These are phyloP conservation scores for Macquaria ambigua DNA, from an alignment of 2,113 vertebrate species.

Conservation along the genomic window DNA sequence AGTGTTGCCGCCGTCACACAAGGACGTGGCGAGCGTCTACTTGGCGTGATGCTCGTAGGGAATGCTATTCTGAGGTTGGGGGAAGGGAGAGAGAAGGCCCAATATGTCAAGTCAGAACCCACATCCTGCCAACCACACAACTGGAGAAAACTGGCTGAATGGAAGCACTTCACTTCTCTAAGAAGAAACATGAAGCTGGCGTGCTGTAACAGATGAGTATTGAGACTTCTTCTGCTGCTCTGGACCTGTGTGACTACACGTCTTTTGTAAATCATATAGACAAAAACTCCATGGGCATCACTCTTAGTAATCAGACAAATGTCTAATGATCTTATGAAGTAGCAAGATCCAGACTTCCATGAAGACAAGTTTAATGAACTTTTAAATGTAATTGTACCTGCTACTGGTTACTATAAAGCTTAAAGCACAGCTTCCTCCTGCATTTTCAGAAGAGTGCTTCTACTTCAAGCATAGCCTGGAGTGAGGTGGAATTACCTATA, in stretches of 20 bases:
- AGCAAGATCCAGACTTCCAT: neutral
- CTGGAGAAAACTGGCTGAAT: constrained; percentile 18
- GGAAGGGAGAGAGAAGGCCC: constrained; percentile 81
- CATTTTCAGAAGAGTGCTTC: neutral
- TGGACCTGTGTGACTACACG: neutral
- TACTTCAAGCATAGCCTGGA: neutral
- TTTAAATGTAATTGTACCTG: constrained; percentile 1
- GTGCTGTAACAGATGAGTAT: neutral
- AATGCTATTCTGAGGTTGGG: constrained; percentile 97
- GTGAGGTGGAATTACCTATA: neutral
- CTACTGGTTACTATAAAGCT: neutral
- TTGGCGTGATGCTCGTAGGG: constrained; percentile 98
- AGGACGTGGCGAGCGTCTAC: constrained; percentile 92
- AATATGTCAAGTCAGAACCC: constrained; percentile 65
- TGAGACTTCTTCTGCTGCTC: neutral
- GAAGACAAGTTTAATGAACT: neutral
- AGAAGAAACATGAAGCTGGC: neutral
- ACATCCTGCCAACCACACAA: constrained; percentile 31
- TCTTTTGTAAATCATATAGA: neutral
- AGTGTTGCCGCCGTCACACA: constrained; percentile 89
- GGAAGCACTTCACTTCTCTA: neutral
- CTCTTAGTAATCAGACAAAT: neutral
- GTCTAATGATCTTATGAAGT: neutral
- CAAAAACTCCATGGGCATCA: neutral
- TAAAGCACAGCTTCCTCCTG: neutral